A percentile compares a stretch with the other conserved stretches of the same genome.
phyloP scores from a whole-genome alignment of 2,888 invertebrate species.

The Ceriagrion tenellum region DNA sequence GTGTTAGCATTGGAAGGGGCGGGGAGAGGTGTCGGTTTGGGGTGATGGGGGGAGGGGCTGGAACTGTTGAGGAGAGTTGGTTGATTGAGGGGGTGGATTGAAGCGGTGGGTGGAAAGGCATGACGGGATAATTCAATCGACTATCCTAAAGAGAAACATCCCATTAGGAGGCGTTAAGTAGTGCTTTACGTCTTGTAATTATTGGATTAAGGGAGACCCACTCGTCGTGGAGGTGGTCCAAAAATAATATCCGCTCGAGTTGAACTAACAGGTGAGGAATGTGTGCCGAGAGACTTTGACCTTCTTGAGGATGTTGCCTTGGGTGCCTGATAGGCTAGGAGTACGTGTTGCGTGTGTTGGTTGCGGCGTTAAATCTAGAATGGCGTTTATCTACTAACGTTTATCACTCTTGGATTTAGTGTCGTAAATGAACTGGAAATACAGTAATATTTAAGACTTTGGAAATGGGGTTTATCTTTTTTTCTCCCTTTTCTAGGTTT shows the following conservation, averaged over 20 bases:
- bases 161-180: constrained; percentile 43
- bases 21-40: no score
- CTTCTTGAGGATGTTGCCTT: neutral
- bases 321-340: neutral
- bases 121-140: constrained; percentile 20
- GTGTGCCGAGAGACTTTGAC: neutral
- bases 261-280: constrained; percentile 1
- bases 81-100: neutral
- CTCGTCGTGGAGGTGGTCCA: neutral
- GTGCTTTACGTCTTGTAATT: constrained; percentile 38
- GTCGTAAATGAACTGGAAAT: neutral
- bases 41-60: neutral
- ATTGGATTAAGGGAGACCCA: constrained; percentile 26
- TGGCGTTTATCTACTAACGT: neutral
- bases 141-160: constrained; percentile 61
- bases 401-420: neutral
- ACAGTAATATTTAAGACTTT: neutral
- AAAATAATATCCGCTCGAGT: constrained; percentile 5
- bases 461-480: neutral
- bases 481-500: no score
- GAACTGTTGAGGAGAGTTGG: neutral
- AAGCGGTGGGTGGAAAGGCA: neutral
- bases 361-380: neutral
- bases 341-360: neutral
- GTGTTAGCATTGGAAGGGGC: no score